Conservation (phyloP, 2,113 vertebrate species). For the Piliocolobus tephrosceles region DNA sequence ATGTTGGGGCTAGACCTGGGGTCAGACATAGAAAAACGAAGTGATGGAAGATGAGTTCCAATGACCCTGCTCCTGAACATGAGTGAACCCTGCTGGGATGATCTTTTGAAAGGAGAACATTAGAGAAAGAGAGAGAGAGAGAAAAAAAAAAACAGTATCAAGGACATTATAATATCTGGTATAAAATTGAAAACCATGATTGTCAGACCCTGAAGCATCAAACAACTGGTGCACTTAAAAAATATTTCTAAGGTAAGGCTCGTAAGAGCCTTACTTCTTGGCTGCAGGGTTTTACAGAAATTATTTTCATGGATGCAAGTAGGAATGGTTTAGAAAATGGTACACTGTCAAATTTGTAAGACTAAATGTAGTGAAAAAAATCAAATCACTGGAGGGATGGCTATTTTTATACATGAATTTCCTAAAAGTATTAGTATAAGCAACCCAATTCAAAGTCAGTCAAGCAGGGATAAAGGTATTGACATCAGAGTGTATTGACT, state of each 20-base stretch:
- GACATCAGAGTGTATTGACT: background rate
- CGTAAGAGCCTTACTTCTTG: background rate
- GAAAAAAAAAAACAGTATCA: background rate
- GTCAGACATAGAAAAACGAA: background rate
- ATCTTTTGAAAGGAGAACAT: background rate
- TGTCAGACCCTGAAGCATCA: background rate
- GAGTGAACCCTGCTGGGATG: no score
- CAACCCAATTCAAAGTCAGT: background rate
- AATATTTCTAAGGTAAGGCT: background rate
- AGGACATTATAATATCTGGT: background rate
- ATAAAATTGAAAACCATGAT: background rate
- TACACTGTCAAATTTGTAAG: background rate
- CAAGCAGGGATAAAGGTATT: background rate
- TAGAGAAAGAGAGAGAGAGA: no score
- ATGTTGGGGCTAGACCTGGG: background rate
- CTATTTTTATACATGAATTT: conserved; percentile 30
- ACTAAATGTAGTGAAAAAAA: background rate
- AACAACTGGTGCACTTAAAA: background rate
- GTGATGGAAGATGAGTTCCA: background rate
- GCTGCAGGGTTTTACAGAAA: background rate
- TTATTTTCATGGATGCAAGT: background rate
- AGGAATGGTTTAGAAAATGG: background rate
- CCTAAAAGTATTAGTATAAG: background rate
- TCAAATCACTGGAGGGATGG: background rate
- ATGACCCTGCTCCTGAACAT: background rate